A percentile compares a stretch with the other conserved stretches of the same genome.
phyloP scores from a whole-genome alignment of 1,140 invertebrate genomes.

The Lanistes nyassanus region DNA sequence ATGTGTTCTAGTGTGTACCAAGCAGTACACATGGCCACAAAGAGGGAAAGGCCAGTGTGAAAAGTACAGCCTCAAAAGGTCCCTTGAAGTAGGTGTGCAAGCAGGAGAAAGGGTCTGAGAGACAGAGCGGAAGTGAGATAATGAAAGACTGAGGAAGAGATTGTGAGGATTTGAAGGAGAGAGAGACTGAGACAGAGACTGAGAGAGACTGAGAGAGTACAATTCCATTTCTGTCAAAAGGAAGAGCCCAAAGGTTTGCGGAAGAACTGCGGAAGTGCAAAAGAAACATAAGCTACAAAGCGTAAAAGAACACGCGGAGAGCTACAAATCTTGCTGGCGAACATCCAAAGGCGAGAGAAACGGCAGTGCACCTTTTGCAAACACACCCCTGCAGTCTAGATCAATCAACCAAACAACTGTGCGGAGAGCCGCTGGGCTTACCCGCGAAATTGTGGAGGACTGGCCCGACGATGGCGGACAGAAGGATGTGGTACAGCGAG shows the following conservation, averaged over 20 bases:
- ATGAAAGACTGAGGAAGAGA: conserved; percentile 14
- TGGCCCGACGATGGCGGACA: conserved; percentile 20
- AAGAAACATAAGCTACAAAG: no score
- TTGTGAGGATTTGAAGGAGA: conserved; percentile 10
- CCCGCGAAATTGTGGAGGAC: conserved; percentile 24
- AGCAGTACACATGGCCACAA: not conserved
- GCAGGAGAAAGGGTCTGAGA: conserved; percentile 18
- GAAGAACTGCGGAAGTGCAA: no score
- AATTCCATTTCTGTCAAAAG: no score
- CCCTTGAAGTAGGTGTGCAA: no score
- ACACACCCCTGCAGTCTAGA: not conserved
- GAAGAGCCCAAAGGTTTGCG: no score
- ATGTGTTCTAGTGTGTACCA: not conserved
- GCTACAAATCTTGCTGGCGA: no score
- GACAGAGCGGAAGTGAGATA: conserved; percentile 18
- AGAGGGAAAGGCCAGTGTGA: not conserved
- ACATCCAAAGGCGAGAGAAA: no score
- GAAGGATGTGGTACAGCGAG: conserved; percentile 24
- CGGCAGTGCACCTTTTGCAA: not conserved
- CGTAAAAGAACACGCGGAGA: not conserved
- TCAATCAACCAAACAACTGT: conserved; percentile 1
- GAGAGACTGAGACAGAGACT: conserved; percentile 15
- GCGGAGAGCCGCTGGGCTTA: not conserved
- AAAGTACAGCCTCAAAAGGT: no score
- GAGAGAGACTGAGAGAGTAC: conserved; percentile 10